Evolutionary conservation across 1,140 invertebrate species (phyloP).

Genomic region (Phortica variegata): DNA sequence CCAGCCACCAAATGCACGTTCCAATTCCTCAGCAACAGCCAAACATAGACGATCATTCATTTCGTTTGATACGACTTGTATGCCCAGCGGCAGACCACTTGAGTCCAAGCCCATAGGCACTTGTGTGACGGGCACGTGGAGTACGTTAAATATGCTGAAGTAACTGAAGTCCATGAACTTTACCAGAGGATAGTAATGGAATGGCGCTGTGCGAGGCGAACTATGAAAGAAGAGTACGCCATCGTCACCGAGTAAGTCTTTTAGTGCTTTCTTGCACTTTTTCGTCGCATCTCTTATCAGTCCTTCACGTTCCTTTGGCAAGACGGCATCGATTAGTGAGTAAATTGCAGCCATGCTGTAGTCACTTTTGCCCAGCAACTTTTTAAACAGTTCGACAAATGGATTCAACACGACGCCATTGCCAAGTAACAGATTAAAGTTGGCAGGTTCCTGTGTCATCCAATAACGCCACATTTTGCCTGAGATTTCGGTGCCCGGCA

Average conservation of each 20-base stretch:
- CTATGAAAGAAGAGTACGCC: conserved; percentile 86
- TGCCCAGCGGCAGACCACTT: conserved; percentile 74
- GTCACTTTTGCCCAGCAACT: conserved; percentile 62
- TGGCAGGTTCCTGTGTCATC: conserved; percentile 69
- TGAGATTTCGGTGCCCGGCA: conserved; percentile 65
- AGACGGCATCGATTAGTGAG: conserved; percentile 64
- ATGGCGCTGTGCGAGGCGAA: conserved; percentile 77
- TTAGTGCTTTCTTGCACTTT: conserved; percentile 63
- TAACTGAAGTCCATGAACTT: conserved; percentile 87
- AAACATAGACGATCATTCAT: conserved; percentile 79
- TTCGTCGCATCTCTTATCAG: conserved; percentile 66
- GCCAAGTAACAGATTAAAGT: conserved; percentile 65
- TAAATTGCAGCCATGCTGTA: conserved; percentile 69
- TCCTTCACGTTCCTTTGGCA: conserved; percentile 64
- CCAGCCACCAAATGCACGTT: conserved; percentile 82
- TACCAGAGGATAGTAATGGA: conserved; percentile 79
- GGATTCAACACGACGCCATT: conserved; percentile 63
- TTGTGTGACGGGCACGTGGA: conserved; percentile 82
- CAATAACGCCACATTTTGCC: conserved; percentile 71
- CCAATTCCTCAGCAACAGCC: conserved; percentile 81
- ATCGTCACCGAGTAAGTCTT: conserved; percentile 73
- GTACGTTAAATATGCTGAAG: conserved; percentile 84
- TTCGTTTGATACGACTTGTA: conserved; percentile 78
- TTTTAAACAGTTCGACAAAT: conserved; percentile 63
- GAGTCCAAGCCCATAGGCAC: conserved; percentile 73